Percentiles rank a stretch among this genome's conserved stretches.
These are phyloP conservation scores for Folsomia manolachei DNA, from an alignment of 2,888 invertebrate species.

Conservation along the genomic window DNA sequence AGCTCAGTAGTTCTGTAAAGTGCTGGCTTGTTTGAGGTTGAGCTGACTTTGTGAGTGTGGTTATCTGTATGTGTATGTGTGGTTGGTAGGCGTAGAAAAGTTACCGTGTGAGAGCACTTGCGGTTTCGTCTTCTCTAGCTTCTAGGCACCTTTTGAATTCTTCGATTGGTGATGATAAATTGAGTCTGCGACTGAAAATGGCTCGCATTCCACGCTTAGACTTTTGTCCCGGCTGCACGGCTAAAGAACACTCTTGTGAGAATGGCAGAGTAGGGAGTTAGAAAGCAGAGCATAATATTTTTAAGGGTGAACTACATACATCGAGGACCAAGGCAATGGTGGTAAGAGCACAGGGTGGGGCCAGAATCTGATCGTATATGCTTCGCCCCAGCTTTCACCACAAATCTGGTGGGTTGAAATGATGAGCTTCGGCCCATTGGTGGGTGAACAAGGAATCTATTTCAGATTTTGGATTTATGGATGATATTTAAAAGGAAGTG, in stretches of 20 bases:
- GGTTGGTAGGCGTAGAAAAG: not conserved
- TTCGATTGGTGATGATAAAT: not conserved
- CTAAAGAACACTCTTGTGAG: too few species aligned
- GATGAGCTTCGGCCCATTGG: not conserved
- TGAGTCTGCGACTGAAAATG: not conserved
- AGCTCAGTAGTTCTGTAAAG: not conserved
- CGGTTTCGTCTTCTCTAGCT: too few species aligned
- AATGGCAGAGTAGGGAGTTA: too few species aligned
- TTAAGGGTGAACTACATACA: too few species aligned
- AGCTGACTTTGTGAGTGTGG: not conserved
- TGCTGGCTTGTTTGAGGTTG: too few species aligned
- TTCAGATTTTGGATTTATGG: conserved; percentile 50
- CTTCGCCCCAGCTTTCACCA: not conserved
- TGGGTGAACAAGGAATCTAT: conserved; percentile 50
- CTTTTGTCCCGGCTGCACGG: too few species aligned
- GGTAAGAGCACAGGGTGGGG: too few species aligned
- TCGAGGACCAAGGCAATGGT: too few species aligned
- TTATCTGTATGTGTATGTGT: not conserved
- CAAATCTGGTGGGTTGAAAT: not conserved
- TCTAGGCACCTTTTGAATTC: not conserved
- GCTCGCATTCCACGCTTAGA: not conserved
- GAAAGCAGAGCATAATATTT: too few species aligned
- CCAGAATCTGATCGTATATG: too few species aligned
- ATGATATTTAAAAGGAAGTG: conserved; percentile 50
- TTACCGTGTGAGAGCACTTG: not conserved